These are phyloP conservation scores for Heliconius charithonia DNA, from an alignment of 2,888 invertebrate genomes.

Conservation along the genomic window DNA sequence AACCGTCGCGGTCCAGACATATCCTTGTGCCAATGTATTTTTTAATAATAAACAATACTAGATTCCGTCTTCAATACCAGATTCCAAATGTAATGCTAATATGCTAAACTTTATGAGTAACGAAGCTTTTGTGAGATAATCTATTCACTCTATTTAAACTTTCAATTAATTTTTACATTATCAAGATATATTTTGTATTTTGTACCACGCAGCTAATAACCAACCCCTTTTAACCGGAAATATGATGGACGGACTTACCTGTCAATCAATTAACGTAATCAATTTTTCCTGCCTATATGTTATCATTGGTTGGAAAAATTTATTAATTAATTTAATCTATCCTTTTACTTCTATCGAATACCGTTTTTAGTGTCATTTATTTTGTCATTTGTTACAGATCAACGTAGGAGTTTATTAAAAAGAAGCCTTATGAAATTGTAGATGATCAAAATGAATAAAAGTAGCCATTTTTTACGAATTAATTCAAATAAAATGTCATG, in stretches of 20 bases:
- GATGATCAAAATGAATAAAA: constrained; percentile 66
- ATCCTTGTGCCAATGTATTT: too few relatives aligned
- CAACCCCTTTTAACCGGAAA: not conserved
- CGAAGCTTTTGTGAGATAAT: not conserved
- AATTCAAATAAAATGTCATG: constrained; percentile 69
- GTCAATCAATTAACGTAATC: not conserved
- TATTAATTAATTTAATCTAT: too few relatives aligned
- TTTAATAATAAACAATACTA: too few relatives aligned
- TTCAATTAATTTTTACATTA: not conserved
- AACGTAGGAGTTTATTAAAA: constrained; percentile 83
- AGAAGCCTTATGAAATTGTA: constrained; percentile 83
- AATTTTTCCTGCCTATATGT: not conserved
- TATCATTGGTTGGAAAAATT: too few relatives aligned
- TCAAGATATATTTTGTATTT: not conserved
- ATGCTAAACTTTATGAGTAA: not conserved
- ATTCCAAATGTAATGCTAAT: too few relatives aligned
- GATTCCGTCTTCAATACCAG: too few relatives aligned
- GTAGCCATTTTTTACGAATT: constrained; percentile 80
- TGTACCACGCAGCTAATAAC: not conserved
- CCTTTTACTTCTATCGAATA: not conserved
- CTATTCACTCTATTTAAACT: not conserved
- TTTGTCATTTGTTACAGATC: constrained; percentile 62
- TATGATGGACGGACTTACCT: not conserved
- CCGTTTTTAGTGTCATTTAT: not conserved
- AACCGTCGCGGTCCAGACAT: too few relatives aligned